A percentile compares a stretch with the other conserved stretches of the same genome.
Evolutionary conservation across 2,113 vertebrate species (phyloP).

Genomic region (Butorides virescens): DNA sequence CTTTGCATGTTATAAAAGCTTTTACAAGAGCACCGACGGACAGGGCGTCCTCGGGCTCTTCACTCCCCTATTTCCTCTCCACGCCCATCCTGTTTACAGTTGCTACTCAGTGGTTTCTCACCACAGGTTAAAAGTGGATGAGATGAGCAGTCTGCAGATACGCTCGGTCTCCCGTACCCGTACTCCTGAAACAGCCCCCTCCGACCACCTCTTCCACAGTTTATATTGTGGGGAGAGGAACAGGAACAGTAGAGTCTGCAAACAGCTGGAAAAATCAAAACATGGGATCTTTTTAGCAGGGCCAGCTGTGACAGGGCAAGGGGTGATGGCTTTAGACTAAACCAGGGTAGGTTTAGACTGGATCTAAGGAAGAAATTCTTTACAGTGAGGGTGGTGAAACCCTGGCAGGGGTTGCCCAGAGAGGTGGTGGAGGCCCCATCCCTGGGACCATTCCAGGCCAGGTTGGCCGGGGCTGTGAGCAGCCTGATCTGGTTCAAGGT

Average conservation of each 20-base stretch:
- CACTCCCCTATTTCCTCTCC: accelerated
- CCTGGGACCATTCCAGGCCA: no score
- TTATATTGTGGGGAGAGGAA: neutral
- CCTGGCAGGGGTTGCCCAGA: no score
- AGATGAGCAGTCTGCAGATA: neutral
- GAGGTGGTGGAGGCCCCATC: no score
- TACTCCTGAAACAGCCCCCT: neutral
- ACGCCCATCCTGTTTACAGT: neutral
- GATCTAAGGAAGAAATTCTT: no score
- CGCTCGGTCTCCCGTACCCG: accelerated
- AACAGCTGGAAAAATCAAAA: neutral
- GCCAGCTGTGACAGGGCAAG: no score
- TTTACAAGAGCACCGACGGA: neutral
- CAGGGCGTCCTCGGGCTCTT: neutral
- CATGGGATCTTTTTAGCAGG: no score
- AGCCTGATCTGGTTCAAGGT: no score
- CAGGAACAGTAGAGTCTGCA: neutral
- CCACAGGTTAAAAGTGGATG: neutral
- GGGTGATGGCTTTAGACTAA: no score
- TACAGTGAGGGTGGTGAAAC: no score
- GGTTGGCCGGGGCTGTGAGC: no score
- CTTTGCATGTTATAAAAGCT: neutral
- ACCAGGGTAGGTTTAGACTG: no score
- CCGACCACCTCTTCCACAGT: neutral
- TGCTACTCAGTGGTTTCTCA: neutral